A percentile compares a stretch with the other conserved stretches of the same genome.
Conservation (phyloP, 2,113 vertebrate genomes). For the Scartelaos histophorus region DNA sequence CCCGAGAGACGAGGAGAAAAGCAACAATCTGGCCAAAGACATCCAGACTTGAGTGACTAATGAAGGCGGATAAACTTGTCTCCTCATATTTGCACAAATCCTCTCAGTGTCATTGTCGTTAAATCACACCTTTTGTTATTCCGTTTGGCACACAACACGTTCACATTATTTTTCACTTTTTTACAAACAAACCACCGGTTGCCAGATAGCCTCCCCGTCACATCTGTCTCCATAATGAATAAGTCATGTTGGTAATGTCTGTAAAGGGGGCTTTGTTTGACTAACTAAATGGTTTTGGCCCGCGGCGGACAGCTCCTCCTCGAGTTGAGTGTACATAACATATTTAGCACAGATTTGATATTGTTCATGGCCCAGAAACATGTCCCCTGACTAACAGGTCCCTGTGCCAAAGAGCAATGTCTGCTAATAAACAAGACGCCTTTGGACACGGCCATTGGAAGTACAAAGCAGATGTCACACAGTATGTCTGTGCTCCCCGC, state of each 20-base stretch:
- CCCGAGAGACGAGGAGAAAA: slow-evolving; percentile 30
- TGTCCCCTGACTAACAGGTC: slow-evolving; percentile 72
- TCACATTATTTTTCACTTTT: slow-evolving; percentile 5
- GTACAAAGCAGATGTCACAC: slow-evolving; percentile 76
- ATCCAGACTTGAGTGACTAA: slow-evolving; percentile 53
- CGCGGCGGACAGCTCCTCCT: slow-evolving; percentile 49
- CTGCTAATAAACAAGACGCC: slow-evolving; percentile 70
- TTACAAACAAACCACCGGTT: background rate
- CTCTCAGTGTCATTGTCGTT: slow-evolving; percentile 37
- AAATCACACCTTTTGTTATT: slow-evolving; percentile 43
- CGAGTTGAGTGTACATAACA: slow-evolving; percentile 58
- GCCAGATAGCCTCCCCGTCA: slow-evolving; percentile 28
- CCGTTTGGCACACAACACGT: slow-evolving; percentile 5
- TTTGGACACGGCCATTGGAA: slow-evolving; percentile 68
- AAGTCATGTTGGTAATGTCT: slow-evolving; percentile 43
- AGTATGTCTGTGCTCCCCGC: slow-evolving; percentile 64
- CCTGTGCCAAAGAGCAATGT: slow-evolving; percentile 73
- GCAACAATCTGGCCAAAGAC: slow-evolving; percentile 43
- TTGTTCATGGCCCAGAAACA: slow-evolving; percentile 70
- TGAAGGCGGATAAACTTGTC: slow-evolving; percentile 55
- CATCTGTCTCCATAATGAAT: slow-evolving; percentile 44
- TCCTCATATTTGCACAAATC: slow-evolving; percentile 39
- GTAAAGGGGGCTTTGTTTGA: slow-evolving; percentile 55
- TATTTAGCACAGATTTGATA: slow-evolving; percentile 70
- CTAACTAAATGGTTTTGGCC: slow-evolving; percentile 61